Evolutionary conservation across 2,888 invertebrate species (phyloP), one percentile per base, ranked within the genome.

Genomic region (Caenorhabditis angaria): DNA sequence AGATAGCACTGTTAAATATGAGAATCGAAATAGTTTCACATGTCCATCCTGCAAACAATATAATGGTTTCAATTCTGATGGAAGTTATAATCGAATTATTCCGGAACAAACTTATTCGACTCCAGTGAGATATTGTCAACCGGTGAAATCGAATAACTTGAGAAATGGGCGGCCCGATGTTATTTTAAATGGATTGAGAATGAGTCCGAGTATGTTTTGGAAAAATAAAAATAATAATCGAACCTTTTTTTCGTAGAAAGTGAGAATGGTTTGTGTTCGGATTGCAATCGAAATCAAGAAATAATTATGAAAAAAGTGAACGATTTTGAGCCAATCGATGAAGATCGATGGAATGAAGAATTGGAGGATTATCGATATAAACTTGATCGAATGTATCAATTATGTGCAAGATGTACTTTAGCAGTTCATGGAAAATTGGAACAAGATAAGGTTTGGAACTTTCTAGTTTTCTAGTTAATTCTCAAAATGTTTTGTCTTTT

Each of bases 41-140:
- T 83, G 83, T 48, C 59, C 70, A 10, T 61, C 63, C 12, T 83
- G 83, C 50, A 70, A 78, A 12, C 83, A 83, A 55, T 83, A 81
- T 57, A 83, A 83, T 59, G 83, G 83, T 24, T 83, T 83, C 67
- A 78, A 32, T 1, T 65, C 70, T 27, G 73, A 76, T 53, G 83
- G 83, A 10, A 81, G 80, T 59, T 83, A 83, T 56, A 78, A 81
- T 59, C 67, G 61, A 25, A 55, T 55, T n/a, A 71, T 82, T 41
- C 70, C 71, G 12, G 71, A 59, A 24, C 77, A 76, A 56, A 8
- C 29, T 8, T 57, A 55, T 28, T 64, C 64, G 0, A 8, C 60
- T n/a, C 61, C 58, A 2, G n/a, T 29, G 8, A 50, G 65, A 35
- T 72, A 54, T 51, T 73, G 65, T 51, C 61, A 62, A 51, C 59